Evolutionary conservation across 2,888 invertebrate genomes (phyloP).

Genomic region (Ennomos fuscantarius): DNA sequence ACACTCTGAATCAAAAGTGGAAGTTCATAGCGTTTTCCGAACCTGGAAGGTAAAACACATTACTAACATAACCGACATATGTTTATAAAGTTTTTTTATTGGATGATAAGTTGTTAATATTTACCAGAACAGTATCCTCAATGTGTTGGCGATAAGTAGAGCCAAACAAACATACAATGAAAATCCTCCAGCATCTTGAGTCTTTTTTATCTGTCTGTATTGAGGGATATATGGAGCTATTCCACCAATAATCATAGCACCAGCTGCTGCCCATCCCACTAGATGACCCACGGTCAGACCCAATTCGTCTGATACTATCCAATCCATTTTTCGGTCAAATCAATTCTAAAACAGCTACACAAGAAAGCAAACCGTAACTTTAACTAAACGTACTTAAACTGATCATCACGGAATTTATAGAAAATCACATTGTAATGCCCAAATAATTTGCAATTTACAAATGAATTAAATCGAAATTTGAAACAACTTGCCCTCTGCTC

Average conservation of each 20-base stretch:
- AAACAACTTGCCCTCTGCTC: conserved; percentile 3
- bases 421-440: neutral
- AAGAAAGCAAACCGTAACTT: neutral
- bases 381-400: conserved; percentile 1
- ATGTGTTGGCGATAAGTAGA: conserved; percentile 96
- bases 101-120: conserved; percentile 53
- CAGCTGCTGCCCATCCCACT: conserved; percentile 92
- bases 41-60: conserved; percentile 87
- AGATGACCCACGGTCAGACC: conserved; percentile 90
- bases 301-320: conserved; percentile 91
- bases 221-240: conserved; percentile 98
- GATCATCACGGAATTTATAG: conserved; percentile 8
- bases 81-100: neutral
- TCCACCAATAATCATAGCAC: conserved; percentile 97
- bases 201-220: conserved; percentile 95
- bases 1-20: conserved; percentile 98
- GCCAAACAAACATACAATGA: conserved; percentile 98
- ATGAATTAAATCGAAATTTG: neutral
- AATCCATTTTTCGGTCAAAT: conserved; percentile 85
- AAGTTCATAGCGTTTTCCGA: conserved; percentile 98
- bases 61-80: neutral
- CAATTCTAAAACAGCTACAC: conserved; percentile 1
- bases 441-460: too few relatives aligned
- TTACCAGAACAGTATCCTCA: conserved; percentile 99
- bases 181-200: conserved; percentile 98